A percentile compares a stretch with the other conserved stretches of the same genome.
phyloP scores from a whole-genome alignment of 2,888 invertebrate genomes.

The Lasioglossum oenotherae region DNA sequence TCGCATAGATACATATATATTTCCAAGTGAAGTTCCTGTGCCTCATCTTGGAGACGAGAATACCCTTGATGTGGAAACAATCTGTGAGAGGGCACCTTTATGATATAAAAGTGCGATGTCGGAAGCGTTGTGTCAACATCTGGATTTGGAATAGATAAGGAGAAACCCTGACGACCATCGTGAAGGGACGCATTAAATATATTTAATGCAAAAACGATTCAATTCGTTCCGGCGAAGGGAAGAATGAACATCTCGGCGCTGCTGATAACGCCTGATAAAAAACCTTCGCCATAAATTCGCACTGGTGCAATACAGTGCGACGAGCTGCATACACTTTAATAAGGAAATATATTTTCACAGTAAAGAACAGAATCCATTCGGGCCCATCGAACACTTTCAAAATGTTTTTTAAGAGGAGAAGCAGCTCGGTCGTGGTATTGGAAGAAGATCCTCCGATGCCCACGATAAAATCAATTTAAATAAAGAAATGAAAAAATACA shows the following conservation, averaged over 20 bases:
- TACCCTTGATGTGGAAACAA: conserved; percentile 43
- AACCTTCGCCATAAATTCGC: conserved; percentile 54
- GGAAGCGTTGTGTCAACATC: conserved; percentile 63
- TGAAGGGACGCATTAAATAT: conserved; percentile 31
- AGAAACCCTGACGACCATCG: conserved; percentile 30
- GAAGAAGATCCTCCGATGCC: conserved; percentile 63
- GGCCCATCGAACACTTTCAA: conserved; percentile 25
- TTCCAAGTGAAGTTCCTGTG: conserved; percentile 57
- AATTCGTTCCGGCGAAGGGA: conserved; percentile 61
- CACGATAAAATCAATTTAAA: conserved; percentile 39
- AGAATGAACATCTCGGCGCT: conserved; percentile 46
- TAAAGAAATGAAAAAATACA: conserved; percentile 37
- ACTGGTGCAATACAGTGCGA: conserved; percentile 46
- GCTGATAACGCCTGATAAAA: background rate
- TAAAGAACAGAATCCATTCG: conserved; percentile 10
- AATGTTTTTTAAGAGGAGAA: conserved; percentile 26
- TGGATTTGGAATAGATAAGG: conserved; percentile 42
- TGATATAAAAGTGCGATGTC: conserved; percentile 53
- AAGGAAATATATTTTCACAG: conserved; percentile 43
- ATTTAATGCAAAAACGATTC: conserved; percentile 54
- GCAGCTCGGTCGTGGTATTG: conserved; percentile 65
- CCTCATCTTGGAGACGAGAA: conserved; percentile 49
- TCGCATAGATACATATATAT: conserved; percentile 49
- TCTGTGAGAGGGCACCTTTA: conserved; percentile 50
- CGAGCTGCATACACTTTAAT: conserved; percentile 56